phyloP scores from a whole-genome alignment of 1,140 invertebrate genomes.

The Brachionus calyciflorus region DNA sequence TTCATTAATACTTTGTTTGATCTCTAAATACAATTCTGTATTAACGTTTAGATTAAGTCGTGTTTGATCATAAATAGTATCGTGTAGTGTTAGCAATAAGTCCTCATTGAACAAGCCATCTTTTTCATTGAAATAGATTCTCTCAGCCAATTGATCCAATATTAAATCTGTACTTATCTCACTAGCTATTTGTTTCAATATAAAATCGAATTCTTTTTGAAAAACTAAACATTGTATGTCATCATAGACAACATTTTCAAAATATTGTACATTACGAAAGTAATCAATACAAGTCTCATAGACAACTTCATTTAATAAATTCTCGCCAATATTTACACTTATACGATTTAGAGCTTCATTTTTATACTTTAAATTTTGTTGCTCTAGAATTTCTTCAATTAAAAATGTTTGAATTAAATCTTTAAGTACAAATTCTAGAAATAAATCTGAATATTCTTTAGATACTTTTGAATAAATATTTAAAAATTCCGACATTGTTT shows the following conservation, averaged over 20 bases:
- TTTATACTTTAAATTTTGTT: constrained; percentile 24
- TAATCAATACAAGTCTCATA: not conserved
- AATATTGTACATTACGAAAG: not conserved
- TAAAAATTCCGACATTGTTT: not conserved
- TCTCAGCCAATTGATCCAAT: constrained; percentile 16
- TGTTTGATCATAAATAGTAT: constrained; percentile 4
- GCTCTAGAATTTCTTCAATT: not conserved
- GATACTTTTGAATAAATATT: not conserved
- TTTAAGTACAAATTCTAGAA: not conserved
- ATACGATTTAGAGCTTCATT: constrained; percentile 13
- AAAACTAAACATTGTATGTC: not conserved
- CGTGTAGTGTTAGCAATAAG: not conserved
- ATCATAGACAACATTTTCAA: constrained; percentile 1
- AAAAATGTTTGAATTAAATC: not conserved
- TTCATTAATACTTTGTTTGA: not conserved
- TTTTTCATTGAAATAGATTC: constrained; percentile 2
- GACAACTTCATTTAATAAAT: not conserved
- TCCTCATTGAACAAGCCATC: constrained; percentile 17
- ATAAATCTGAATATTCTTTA: not conserved
- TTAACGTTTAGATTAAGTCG: constrained; percentile 43
- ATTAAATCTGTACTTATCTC: constrained; percentile 34
- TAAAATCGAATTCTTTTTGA: constrained; percentile 31
- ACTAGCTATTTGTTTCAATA: constrained; percentile 32
- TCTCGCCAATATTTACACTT: not conserved
- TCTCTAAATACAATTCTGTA: not conserved